Percentiles rank a stretch among this genome's conserved stretches.
Conservation (phyloP, 2,113 vertebrate species). For the Malurus melanocephalus region DNA sequence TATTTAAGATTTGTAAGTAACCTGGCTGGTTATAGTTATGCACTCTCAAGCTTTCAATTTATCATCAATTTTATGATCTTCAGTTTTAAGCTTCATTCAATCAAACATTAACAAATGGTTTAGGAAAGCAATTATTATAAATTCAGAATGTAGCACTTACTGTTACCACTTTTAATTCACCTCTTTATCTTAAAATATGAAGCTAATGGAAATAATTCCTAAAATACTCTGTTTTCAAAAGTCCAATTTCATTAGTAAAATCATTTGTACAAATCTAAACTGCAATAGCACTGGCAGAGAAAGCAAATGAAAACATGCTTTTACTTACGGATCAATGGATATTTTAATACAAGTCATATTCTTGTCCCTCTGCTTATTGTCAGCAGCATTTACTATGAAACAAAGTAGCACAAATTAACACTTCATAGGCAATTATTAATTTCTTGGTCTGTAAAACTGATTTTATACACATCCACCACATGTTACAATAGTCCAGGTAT, state of each 20-base stretch:
- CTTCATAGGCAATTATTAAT: slow-evolving; percentile 12
- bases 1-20: not conserved
- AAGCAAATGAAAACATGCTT: slow-evolving; percentile 34
- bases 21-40: not conserved
- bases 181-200: not conserved
- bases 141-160: not conserved
- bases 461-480: not conserved
- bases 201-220: not conserved
- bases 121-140: not conserved
- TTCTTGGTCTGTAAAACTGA: not conserved
- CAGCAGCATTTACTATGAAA: slow-evolving; percentile 92
- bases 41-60: not conserved
- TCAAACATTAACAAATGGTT: not conserved
- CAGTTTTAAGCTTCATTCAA: not conserved
- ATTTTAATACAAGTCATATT: slow-evolving; percentile 96
- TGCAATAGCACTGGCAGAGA: not conserved
- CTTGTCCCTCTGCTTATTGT: slow-evolving; percentile 98
- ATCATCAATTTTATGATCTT: not conserved
- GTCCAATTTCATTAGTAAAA: not conserved
- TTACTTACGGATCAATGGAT: slow-evolving; percentile 95
- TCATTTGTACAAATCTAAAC: not conserved
- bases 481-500: not conserved
- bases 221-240: not conserved
- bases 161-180: not conserved
- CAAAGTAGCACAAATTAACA: slow-evolving; percentile 54